Conservation (phyloP, 2,113 vertebrate species). For the Corapipo altera region DNA sequence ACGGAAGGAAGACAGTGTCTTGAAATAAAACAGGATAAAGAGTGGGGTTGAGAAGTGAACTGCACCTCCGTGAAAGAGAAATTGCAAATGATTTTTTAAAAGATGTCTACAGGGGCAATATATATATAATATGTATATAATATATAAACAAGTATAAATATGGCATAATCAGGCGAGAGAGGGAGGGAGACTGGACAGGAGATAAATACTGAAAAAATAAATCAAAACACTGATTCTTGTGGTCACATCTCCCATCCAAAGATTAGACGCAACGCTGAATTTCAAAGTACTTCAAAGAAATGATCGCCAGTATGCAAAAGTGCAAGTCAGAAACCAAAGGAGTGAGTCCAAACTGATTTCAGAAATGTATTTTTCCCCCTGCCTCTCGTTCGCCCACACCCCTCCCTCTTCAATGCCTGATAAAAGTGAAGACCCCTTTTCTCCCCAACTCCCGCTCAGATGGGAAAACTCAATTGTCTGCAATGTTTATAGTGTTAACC, state of each 20-base stretch:
- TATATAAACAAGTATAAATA: constrained; percentile 30
- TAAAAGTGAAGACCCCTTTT: constrained; percentile 55
- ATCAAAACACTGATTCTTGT: constrained; percentile 66
- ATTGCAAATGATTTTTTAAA: constrained; percentile 46
- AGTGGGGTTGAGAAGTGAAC: constrained; percentile 28
- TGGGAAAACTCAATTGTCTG: constrained; percentile 60
- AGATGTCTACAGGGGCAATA: constrained; percentile 2
- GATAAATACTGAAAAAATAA: constrained; percentile 65
- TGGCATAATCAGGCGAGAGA: background rate
- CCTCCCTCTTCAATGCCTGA: background rate
- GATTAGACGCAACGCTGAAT: constrained; percentile 36
- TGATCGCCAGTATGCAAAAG: constrained; percentile 52
- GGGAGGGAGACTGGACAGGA: constrained; percentile 29
- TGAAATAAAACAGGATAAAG: constrained; percentile 56
- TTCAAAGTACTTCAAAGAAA: constrained; percentile 70
- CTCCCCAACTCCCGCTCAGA: constrained; percentile 62
- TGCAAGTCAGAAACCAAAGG: constrained; percentile 38
- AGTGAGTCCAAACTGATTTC: constrained; percentile 27
- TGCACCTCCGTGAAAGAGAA: constrained; percentile 33
- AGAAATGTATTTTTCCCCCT: background rate
- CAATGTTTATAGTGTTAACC: constrained; percentile 66
- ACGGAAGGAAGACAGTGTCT: constrained; percentile 19
- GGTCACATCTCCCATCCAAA: constrained; percentile 42
- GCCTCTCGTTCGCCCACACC: background rate
- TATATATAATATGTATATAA: background rate